Conservation (phyloP, 1,140 invertebrate species). For the Ooceraea biroi region DNA sequence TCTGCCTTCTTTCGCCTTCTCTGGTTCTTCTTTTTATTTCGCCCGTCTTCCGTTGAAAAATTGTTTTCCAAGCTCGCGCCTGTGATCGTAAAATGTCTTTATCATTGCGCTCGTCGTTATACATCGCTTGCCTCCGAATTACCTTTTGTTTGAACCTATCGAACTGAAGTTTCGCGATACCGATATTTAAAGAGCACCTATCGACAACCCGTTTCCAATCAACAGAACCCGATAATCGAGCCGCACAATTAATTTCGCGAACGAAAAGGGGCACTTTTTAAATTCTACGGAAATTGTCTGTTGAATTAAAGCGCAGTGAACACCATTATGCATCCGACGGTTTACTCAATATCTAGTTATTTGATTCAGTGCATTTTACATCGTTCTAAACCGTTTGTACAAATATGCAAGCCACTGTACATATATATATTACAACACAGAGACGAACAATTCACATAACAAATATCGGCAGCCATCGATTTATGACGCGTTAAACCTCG, state of each 20-base stretch:
- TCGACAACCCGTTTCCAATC: slow-evolving; percentile 9
- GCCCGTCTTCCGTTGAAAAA: slow-evolving; percentile 31
- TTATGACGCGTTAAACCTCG: no score
- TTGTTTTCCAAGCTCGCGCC: slow-evolving; percentile 30
- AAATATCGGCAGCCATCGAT: no score
- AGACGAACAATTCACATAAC: no score
- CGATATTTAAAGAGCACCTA: slow-evolving; percentile 25
- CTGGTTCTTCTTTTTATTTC: slow-evolving; percentile 21
- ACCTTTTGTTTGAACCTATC: slow-evolving; percentile 25
- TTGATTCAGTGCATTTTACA: no score
- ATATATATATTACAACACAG: no score
- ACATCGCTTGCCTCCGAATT: slow-evolving; percentile 8
- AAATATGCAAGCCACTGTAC: no score
- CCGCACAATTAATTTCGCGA: neutral
- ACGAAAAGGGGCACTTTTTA: neutral
- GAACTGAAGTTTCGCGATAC: slow-evolving; percentile 18
- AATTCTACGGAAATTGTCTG: neutral
- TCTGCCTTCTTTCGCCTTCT: neutral
- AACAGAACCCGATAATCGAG: neutral
- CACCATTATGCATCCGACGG: no score
- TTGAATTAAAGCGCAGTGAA: neutral
- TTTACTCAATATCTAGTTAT: no score
- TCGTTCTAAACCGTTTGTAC: no score
- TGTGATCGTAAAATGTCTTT: slow-evolving; percentile 42
- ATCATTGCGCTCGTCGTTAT: slow-evolving; percentile 4